phyloP scores from a whole-genome alignment of 2,113 vertebrate species.

The Saccopteryx leptura region DNA sequence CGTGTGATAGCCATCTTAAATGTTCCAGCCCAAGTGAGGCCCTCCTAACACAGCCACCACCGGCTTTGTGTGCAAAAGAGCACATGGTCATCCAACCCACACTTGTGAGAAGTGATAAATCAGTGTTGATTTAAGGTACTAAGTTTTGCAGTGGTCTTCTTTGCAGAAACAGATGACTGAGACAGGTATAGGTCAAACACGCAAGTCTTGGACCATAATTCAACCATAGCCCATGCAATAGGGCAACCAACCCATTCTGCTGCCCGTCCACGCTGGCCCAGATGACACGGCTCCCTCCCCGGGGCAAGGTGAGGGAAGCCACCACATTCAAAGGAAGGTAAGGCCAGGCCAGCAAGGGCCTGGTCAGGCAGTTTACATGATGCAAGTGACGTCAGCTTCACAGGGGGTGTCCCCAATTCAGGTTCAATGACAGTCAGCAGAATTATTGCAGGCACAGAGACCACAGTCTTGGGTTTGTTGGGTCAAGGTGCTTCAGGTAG shows the following conservation, averaged over 20 bases:
- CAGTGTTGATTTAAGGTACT: not conserved
- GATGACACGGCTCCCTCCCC: rapidly evolving
- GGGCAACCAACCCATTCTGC: not conserved
- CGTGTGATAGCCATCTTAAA: not conserved
- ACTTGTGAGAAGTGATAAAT: not conserved
- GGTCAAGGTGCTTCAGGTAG: not conserved
- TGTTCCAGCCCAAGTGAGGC: not conserved
- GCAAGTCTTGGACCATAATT: not conserved
- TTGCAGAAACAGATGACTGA: not conserved
- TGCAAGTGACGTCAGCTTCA: too few species aligned
- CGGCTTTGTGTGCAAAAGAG: rapidly evolving
- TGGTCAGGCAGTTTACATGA: not conserved
- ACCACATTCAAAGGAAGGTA: not conserved
- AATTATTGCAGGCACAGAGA: not conserved
- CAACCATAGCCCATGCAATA: rapidly evolving
- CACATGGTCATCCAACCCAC: too few species aligned
- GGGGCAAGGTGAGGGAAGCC: not conserved
- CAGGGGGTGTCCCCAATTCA: too few species aligned
- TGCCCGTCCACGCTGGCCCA: not conserved
- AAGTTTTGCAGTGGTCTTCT: not conserved
- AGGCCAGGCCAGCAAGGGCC: not conserved
- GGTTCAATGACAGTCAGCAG: not conserved
- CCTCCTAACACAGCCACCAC: not conserved
- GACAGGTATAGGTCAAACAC: not conserved
- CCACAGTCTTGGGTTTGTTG: not conserved